Conservation (phyloP, 2,113 vertebrate species). For the Stegastes partitus region DNA sequence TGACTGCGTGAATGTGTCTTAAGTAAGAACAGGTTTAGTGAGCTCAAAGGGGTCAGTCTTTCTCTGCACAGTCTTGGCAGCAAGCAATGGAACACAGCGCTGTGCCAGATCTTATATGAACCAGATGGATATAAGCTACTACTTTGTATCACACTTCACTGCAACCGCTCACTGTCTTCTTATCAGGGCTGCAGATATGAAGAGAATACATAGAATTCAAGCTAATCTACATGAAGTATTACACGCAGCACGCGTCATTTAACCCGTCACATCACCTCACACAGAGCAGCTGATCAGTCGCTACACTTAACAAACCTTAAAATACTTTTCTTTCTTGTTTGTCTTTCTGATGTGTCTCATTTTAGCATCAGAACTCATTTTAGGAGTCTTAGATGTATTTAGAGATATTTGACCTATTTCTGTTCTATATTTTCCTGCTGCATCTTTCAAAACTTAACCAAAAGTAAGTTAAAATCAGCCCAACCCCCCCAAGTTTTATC, state of each 20-base stretch:
- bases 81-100: conserved; percentile 23
- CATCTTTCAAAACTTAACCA: background rate
- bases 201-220: background rate
- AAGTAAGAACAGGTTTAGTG: conserved; percentile 74
- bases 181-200: conserved; percentile 6
- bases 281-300: background rate
- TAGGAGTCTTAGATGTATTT: conserved; percentile 33
- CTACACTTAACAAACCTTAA: background rate
- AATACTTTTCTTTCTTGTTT: background rate
- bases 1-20: conserved; percentile 54
- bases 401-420: conserved; percentile 24
- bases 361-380: conserved; percentile 22
- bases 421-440: conserved; percentile 6
- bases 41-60: conserved; percentile 68
- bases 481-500: no score
- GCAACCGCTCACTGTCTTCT: background rate
- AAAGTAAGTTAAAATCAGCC: background rate
- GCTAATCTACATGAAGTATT: conserved; percentile 8
- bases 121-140: conserved; percentile 54
- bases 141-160: conserved; percentile 25
- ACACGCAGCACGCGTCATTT: background rate
- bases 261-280: background rate
- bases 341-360: background rate
- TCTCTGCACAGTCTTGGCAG: conserved; percentile 39
- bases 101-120: conserved; percentile 57